Percentiles rank a stretch among this genome's conserved stretches.
phyloP scores from a whole-genome alignment of 2,113 vertebrate species.

The Laticauda colubrina region DNA sequence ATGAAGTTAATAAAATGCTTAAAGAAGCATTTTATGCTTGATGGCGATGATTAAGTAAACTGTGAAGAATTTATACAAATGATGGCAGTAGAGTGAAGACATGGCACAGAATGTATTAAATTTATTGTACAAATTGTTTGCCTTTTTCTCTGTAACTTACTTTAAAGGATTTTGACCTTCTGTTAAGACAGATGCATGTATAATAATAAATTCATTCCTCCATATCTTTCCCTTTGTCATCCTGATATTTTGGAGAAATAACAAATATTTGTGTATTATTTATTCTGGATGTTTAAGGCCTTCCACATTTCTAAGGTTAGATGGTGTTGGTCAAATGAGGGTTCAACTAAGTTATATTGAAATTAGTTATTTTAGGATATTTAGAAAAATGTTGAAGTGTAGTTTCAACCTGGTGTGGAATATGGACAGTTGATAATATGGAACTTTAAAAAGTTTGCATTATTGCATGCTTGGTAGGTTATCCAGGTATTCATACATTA shows the following conservation, averaged over 20 bases:
- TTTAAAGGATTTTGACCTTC: slow-evolving; percentile 97
- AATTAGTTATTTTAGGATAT: slow-evolving; percentile 87
- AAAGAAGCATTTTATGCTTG: slow-evolving; percentile 89
- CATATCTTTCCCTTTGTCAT: slow-evolving; percentile 90
- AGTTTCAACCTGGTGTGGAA: slow-evolving; percentile 92
- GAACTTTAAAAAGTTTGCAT: slow-evolving; percentile 94
- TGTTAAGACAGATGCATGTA: slow-evolving; percentile 99
- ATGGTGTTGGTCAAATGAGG: slow-evolving; percentile 80
- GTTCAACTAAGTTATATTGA: slow-evolving; percentile 87
- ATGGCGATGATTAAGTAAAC: slow-evolving; percentile 99
- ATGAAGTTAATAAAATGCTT: slow-evolving; percentile 99
- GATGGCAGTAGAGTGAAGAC: slow-evolving; percentile 99
- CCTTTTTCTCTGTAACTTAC: slow-evolving; percentile 99
- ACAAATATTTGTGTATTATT: slow-evolving; percentile 92
- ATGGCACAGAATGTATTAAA: slow-evolving; percentile 97
- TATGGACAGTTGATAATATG: slow-evolving; percentile 86
- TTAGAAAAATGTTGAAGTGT: slow-evolving; percentile 90
- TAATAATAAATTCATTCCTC: slow-evolving; percentile 97
- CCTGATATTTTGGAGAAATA: slow-evolving; percentile 83
- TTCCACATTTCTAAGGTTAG: slow-evolving; percentile 86
- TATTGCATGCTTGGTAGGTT: slow-evolving; percentile 98
- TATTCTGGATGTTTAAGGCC: slow-evolving; percentile 85
- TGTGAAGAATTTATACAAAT: slow-evolving; percentile 99
- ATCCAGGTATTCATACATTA: slow-evolving; percentile 98
- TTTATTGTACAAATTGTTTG: slow-evolving; percentile 99